A percentile compares a stretch with the other conserved stretches of the same genome.
Evolutionary conservation across 92 coral and sea anemone genomes (phyloP).

Genomic region (Actinostola sp.): DNA sequence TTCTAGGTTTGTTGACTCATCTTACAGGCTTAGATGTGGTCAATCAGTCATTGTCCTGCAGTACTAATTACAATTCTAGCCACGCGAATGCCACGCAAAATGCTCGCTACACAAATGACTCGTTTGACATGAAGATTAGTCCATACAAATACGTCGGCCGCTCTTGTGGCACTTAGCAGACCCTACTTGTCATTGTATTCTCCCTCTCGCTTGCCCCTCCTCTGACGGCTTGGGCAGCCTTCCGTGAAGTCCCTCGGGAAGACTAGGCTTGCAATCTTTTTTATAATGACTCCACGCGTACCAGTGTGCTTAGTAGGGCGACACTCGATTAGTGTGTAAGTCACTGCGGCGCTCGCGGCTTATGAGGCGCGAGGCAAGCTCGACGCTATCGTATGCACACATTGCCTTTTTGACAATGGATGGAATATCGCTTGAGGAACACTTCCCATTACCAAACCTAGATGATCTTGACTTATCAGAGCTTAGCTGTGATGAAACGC

Average conservation of each 20-base stretch:
- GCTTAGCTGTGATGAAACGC: slow-evolving; percentile 66
- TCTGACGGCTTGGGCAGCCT: slow-evolving; percentile 57
- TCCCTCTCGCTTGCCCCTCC: slow-evolving; percentile 72
- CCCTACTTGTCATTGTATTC: slow-evolving; percentile 69
- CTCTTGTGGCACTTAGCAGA: slow-evolving; percentile 57
- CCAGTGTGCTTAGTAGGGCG: slow-evolving; percentile 52
- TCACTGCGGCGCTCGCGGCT: slow-evolving; percentile 4
- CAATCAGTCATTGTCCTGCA: slow-evolving; percentile 64
- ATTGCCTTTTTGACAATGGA: slow-evolving; percentile 23
- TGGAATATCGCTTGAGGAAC: slow-evolving; percentile 18
- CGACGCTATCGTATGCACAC: too few species aligned
- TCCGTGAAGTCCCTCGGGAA: slow-evolving; percentile 90
- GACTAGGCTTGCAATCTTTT: slow-evolving; percentile 70
- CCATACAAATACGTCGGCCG: slow-evolving; percentile 78
- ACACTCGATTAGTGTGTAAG: slow-evolving; percentile 58
- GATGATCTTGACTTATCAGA: slow-evolving; percentile 72
- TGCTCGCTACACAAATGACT: slow-evolving; percentile 63
- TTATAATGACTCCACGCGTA: slow-evolving; percentile 80
- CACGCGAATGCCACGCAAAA: slow-evolving; percentile 89
- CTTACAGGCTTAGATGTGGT: slow-evolving; percentile 22
- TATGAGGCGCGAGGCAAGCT: slow-evolving; percentile 28
- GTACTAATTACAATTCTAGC: slow-evolving; percentile 74
- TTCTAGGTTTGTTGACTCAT: slow-evolving; percentile 12
- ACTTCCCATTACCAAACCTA: slow-evolving; percentile 69
- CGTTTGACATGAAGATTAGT: slow-evolving; percentile 86